These are phyloP conservation scores for Falco biarmicus DNA, from an alignment of 2,797 vertebrate genomes.

Conservation along the genomic window DNA sequence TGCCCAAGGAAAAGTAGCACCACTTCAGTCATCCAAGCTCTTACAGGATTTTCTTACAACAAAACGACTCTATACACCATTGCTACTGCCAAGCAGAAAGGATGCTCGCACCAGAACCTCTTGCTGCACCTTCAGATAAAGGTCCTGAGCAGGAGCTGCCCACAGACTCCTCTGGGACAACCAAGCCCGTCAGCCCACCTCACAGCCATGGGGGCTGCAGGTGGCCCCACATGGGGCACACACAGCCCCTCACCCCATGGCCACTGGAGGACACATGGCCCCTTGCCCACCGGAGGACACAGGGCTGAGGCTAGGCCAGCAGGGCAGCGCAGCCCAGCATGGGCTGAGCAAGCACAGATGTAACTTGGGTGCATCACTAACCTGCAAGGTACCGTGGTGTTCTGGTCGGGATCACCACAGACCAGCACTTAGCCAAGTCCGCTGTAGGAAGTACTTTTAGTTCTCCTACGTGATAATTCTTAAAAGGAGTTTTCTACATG, in stretches of 20 bases:
- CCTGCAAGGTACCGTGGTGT: accelerated
- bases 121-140: background rate
- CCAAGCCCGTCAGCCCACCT: background rate
- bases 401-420: background rate
- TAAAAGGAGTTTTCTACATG: background rate
- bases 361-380: background rate
- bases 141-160: background rate
- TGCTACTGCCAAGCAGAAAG: background rate
- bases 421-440: background rate
- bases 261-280: accelerated
- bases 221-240: too few relatives aligned
- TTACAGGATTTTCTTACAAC: background rate
- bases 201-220: accelerated
- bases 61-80: background rate
- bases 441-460: background rate
- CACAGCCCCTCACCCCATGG: too few relatives aligned
- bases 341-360: background rate
- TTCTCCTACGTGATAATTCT: background rate
- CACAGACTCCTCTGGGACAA: background rate
- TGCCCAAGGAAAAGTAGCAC: background rate
- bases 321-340: background rate
- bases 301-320: background rate
- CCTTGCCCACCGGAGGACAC: accelerated
- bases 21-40: background rate
- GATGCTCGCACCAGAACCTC: background rate